phyloP scores from a whole-genome alignment of 2,888 invertebrate genomes.

The Pollenia labialis region DNA sequence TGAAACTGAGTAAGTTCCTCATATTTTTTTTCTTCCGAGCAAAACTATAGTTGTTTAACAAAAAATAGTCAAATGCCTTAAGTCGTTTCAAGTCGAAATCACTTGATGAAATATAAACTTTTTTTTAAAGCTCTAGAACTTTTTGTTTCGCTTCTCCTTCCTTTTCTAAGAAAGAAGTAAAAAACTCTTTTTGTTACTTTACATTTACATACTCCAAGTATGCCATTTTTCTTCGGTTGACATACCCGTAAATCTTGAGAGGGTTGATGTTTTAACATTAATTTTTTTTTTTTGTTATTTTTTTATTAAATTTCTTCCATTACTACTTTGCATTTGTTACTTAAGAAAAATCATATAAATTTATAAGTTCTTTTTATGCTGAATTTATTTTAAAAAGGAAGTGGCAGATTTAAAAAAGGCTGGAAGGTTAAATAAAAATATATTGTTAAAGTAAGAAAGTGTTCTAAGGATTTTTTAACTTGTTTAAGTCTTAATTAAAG shows the following conservation, averaged over 20 bases:
- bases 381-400: conserved; percentile 6
- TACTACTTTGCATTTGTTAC: conserved; percentile 63
- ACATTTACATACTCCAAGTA: conserved; percentile 55
- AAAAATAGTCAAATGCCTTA: conserved; percentile 14
- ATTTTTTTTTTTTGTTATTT: conserved; percentile 7
- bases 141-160: conserved; percentile 24
- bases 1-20: too few relatives aligned
- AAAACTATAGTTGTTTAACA: background rate
- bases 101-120: conserved; percentile 51
- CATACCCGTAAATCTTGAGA: conserved; percentile 69
- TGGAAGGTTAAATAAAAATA: background rate
- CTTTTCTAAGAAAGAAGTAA: background rate
- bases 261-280: conserved; percentile 58
- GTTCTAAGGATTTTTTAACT: too few relatives aligned
- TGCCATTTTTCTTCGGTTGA: conserved; percentile 62
- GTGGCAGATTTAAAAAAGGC: background rate
- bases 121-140: conserved; percentile 23
- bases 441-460: too few relatives aligned
- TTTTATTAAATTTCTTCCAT: conserved; percentile 29
- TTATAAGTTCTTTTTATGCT: conserved; percentile 52
- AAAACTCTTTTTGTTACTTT: background rate
- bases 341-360: conserved; percentile 67
- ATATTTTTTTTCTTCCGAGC: too few relatives aligned
- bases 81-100: conserved; percentile 35
- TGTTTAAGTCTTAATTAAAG: too few relatives aligned